A percentile compares a stretch with the other conserved stretches of the same genome.
phyloP scores from a whole-genome alignment of 2,113 vertebrate genomes.

The Sminthopsis crassicaudata region DNA sequence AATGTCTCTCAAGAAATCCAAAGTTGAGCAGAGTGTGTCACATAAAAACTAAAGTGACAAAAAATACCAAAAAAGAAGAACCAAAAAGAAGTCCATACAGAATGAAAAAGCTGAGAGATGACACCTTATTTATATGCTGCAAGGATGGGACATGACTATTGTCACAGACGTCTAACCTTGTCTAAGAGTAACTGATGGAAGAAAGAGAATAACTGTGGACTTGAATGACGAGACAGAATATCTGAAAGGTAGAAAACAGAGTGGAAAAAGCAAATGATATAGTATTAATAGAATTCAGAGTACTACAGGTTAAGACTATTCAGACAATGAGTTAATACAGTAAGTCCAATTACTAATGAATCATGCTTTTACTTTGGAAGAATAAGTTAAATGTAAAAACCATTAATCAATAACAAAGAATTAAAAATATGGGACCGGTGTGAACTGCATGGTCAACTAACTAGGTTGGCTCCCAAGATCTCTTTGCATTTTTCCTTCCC shows the following conservation, averaged over 20 bases:
- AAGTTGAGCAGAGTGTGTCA: background rate
- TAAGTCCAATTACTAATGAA: background rate
- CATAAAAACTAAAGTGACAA: background rate
- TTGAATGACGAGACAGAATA: background rate
- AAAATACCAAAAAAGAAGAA: too few relatives aligned
- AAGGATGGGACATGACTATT: background rate
- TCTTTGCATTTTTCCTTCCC: background rate
- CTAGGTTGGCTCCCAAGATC: background rate
- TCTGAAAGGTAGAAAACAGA: background rate
- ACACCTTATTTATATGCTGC: background rate
- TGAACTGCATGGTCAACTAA: background rate
- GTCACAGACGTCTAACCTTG: background rate
- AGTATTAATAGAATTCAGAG: background rate
- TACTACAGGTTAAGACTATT: background rate
- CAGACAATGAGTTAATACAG: background rate
- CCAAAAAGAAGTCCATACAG: background rate
- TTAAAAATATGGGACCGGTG: background rate
- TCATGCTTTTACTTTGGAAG: background rate
- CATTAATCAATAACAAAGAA: background rate
- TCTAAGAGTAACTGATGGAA: background rate
- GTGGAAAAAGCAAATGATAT: background rate
- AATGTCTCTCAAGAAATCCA: background rate
- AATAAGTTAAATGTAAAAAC: background rate
- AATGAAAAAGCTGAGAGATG: background rate
- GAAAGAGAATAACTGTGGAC: background rate